Base-by-base conservation (phyloP, 1,140 invertebrate species). In the Drosophila serrata region DNA sequence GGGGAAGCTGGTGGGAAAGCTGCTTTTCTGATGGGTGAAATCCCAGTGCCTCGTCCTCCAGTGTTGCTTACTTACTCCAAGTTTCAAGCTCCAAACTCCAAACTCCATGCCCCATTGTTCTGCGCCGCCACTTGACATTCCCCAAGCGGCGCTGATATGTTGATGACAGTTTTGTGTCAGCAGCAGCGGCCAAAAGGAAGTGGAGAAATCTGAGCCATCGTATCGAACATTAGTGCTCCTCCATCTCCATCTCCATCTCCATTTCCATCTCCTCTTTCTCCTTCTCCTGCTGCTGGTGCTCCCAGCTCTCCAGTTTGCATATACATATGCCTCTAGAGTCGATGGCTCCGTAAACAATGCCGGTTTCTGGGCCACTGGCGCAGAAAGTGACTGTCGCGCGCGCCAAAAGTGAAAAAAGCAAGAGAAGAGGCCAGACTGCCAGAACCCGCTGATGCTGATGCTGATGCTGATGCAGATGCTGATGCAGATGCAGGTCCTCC, bases 131-230 rank as follows among this genome's bases (percentile, higher is more conserved):
- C 51, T 86, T 81, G 65, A 61, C 61, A 86, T 64, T 69, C 63
- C 33, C 68, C 72, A 48, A 43, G 64, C 49, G 37, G 24, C 46
- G 51, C 63, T 86, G 75, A 81, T 75, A 75, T 81, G 76, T 73
- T 86, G 79, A 79, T 87, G 82, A 86, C 82, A 86, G 82, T 86
- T 86, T 78, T 75, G 79, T 86, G 75, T 82, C 82, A 81, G 75
- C 73, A 40, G 49, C 24, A 29, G 24, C n/a, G 59, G 58, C 81
- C 65, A 70, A 81, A 88, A 88, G 84, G 84, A 87, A 87, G 75
- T 88, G 84, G 84, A 82, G 82, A 87, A 88, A 87, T 87, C 80
- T 86, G 64, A 67, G 61, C 67, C 48, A 61, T 37, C 49, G 49
- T 19, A 49, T 60, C 55, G 59, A 27, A n/a, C 59, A 37, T 27